phyloP scores from a whole-genome alignment of 2,113 vertebrate genomes.

The Prochilodus magdalenae region DNA sequence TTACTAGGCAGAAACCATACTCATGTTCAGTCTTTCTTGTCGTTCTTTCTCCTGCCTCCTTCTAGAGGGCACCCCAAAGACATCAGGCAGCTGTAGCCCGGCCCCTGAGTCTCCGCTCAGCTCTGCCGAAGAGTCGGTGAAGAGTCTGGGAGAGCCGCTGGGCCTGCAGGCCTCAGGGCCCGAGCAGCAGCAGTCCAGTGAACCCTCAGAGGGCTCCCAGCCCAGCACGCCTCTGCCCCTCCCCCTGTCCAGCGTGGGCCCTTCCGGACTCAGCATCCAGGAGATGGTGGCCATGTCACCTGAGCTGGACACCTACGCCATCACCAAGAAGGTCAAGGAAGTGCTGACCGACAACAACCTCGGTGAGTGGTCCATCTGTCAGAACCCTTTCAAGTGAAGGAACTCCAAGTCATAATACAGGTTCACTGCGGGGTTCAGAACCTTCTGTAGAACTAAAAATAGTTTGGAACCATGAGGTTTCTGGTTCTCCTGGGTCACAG shows the following conservation, averaged over 20 bases:
- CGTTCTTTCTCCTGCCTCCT: constrained; percentile 27
- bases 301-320: constrained; percentile 90
- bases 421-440: too few relatives aligned
- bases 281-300: constrained; percentile 92
- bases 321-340: constrained; percentile 92
- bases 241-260: constrained; percentile 78
- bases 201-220: constrained; percentile 78
- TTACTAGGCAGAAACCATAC: not conserved
- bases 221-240: constrained; percentile 66
- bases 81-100: constrained; percentile 91
- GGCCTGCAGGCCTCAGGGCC: constrained; percentile 74
- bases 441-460: too few relatives aligned
- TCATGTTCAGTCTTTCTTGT: not conserved
- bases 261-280: constrained; percentile 88
- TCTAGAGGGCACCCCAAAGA: constrained; percentile 91
- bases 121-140: constrained; percentile 86
- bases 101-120: constrained; percentile 90
- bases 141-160: constrained; percentile 84
- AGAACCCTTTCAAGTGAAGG: too few relatives aligned
- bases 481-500: too few relatives aligned
- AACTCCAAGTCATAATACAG: too few relatives aligned
- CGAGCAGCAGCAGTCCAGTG: constrained; percentile 71
- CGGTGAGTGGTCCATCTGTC: constrained; percentile 72
- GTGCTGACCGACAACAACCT: constrained; percentile 93
- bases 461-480: too few relatives aligned